Evolutionary conservation across 1,140 invertebrate genomes (phyloP).

Genomic region (Trichonephila inaurata): DNA sequence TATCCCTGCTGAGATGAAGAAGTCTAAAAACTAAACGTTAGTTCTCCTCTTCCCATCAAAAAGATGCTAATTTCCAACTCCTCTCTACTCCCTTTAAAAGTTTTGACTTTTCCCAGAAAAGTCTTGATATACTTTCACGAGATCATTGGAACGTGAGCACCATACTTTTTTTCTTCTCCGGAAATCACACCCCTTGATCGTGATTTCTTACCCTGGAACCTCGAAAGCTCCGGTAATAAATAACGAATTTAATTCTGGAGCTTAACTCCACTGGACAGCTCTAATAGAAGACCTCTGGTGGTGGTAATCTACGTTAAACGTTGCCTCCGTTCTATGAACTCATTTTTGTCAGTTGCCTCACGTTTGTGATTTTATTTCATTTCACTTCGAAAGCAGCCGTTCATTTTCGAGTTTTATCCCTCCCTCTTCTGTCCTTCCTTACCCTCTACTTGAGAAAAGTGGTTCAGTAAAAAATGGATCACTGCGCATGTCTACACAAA

Average conservation of each 20-base stretch:
- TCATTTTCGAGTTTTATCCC: neutral
- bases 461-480: neutral
- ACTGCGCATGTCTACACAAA: too few species aligned
- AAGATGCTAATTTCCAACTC: neutral
- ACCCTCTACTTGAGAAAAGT: neutral
- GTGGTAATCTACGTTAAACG: conserved; percentile 50
- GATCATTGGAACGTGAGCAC: conserved; percentile 17
- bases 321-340: neutral
- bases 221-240: neutral
- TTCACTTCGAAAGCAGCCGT: neutral
- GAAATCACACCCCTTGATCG: conserved; percentile 24
- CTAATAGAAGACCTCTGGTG: conserved; percentile 16
- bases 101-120: conserved; percentile 3
- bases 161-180: neutral
- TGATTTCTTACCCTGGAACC: neutral
- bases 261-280: conserved; percentile 40
- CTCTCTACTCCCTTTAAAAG: neutral
- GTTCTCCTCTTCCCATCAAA: neutral
- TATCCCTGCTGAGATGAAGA: too few species aligned
- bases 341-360: conserved; percentile 39
- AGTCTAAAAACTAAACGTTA: too few species aligned
- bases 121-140: neutral
- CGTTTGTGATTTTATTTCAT: conserved; percentile 43
- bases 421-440: neutral
- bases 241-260: conserved; percentile 57